Evolutionary conservation across 2,888 invertebrate genomes (phyloP).

Genomic region (Ormyrus nitidulus): DNA sequence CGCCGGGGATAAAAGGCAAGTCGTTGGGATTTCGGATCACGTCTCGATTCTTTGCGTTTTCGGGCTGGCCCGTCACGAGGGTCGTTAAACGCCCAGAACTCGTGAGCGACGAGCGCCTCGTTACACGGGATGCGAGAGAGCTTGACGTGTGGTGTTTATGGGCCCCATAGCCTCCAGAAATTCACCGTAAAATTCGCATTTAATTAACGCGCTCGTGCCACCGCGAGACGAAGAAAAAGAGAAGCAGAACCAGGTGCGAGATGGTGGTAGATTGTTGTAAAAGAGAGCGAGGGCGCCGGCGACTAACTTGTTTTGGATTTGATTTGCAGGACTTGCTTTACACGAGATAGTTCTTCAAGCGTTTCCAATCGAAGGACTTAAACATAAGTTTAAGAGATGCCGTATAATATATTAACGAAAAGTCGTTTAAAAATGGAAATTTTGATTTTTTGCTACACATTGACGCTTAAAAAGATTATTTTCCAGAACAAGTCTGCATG

Average conservation of each 20-base stretch:
- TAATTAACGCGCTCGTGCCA: conserved; percentile 49
- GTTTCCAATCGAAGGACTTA: too few relatives aligned
- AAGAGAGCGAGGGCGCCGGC: not conserved
- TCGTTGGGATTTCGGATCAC: too few relatives aligned
- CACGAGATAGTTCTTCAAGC: not conserved
- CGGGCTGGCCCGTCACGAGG: too few relatives aligned
- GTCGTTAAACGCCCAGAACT: not conserved
- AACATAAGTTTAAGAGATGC: too few relatives aligned
- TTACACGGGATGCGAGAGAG: not conserved
- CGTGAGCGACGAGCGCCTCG: not conserved
- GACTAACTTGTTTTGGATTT: conserved; percentile 33
- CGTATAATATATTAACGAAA: too few relatives aligned
- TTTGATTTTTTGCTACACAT: too few relatives aligned
- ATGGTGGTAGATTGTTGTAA: conserved; percentile 21
- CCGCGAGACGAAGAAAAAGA: conserved; percentile 2
- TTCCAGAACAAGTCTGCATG: too few relatives aligned
- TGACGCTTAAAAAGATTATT: too few relatives aligned
- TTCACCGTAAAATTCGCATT: conserved; percentile 56
- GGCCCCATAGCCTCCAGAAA: conserved; percentile 35
- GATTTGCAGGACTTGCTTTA: conserved; percentile 17
- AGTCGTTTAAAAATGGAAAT: too few relatives aligned
- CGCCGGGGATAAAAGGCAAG: too few relatives aligned
- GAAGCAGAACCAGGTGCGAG: conserved; percentile 26
- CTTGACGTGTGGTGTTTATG: not conserved
- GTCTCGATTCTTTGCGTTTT: too few relatives aligned